phyloP scores from a whole-genome alignment of 2,797 vertebrate genomes.

The Eulemur albifrons region DNA sequence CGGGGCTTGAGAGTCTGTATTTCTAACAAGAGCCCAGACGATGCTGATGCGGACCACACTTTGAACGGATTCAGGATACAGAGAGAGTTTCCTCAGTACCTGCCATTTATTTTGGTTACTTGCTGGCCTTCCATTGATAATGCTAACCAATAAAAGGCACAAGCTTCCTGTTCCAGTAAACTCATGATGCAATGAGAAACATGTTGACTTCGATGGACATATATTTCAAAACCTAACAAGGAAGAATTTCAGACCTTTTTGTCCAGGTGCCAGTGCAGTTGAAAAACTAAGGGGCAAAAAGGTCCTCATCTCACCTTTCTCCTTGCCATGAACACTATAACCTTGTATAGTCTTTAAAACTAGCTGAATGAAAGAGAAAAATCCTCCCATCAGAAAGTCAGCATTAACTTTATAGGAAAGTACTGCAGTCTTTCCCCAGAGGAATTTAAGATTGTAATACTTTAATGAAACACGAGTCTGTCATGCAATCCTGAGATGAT shows the following conservation, averaged over 20 bases:
- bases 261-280: neutral
- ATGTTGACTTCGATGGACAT: neutral
- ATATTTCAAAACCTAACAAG: neutral
- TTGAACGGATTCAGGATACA: neutral
- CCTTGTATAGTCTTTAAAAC: neutral
- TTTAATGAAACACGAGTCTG: constrained; percentile 3
- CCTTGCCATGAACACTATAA: neutral
- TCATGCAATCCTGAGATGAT: neutral
- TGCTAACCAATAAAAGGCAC: neutral
- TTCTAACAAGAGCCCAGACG: neutral
- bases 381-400: neutral
- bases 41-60: neutral
- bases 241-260: neutral
- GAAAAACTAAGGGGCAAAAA: neutral
- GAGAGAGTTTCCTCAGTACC: too few relatives aligned
- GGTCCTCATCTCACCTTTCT: neutral
- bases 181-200: neutral
- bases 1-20: neutral
- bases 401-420: neutral
- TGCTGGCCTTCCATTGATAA: neutral
- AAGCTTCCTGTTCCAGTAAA: neutral
- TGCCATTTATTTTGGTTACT: neutral
- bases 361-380: neutral
- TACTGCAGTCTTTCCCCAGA: neutral
- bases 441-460: neutral